Evolutionary conservation across 2,888 invertebrate species (phyloP).

Genomic region (Drosophila birchii): DNA sequence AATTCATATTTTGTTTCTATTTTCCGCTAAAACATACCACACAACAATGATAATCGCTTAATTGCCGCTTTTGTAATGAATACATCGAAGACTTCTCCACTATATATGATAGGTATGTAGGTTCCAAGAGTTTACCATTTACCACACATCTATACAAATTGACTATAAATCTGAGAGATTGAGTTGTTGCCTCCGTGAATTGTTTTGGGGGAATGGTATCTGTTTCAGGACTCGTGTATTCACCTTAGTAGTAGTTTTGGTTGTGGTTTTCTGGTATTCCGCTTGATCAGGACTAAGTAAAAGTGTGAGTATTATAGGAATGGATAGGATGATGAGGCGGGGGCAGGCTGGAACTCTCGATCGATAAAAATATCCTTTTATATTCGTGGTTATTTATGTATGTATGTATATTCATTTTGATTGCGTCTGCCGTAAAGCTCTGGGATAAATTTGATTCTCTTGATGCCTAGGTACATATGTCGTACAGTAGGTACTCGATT

Average conservation of each 20-base stretch:
- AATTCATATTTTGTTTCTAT: conserved; percentile 63
- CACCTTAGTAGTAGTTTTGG: conserved; percentile 78
- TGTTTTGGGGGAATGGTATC: conserved; percentile 5
- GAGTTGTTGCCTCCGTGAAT: conserved; percentile 18
- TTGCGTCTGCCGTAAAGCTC: conserved; percentile 55
- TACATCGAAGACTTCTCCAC: conserved; percentile 24
- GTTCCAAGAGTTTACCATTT: conserved; percentile 50
- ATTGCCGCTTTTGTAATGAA: conserved; percentile 47
- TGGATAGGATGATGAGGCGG: conserved; percentile 26
- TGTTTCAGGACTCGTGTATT: conserved; percentile 31
- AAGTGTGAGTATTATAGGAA: conserved; percentile 17
- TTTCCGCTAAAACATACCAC: conserved; percentile 63
- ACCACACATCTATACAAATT: conserved; percentile 60
- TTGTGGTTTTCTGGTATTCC: conserved; percentile 33
- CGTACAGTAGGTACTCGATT: conserved; percentile 59
- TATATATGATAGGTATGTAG: conserved; percentile 23
- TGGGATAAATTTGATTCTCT: conserved; percentile 30
- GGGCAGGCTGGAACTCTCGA: conserved; percentile 16
- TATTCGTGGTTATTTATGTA: conserved; percentile 6
- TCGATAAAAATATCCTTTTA: conserved; percentile 26
- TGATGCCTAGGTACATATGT: conserved; percentile 61
- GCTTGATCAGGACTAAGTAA: not conserved
- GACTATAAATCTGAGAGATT: conserved; percentile 56
- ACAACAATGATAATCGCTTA: conserved; percentile 75
- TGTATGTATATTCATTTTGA: conserved; percentile 36